phyloP scores from a whole-genome alignment of 2,113 vertebrate genomes.

The Spizaetus ornatus region DNA sequence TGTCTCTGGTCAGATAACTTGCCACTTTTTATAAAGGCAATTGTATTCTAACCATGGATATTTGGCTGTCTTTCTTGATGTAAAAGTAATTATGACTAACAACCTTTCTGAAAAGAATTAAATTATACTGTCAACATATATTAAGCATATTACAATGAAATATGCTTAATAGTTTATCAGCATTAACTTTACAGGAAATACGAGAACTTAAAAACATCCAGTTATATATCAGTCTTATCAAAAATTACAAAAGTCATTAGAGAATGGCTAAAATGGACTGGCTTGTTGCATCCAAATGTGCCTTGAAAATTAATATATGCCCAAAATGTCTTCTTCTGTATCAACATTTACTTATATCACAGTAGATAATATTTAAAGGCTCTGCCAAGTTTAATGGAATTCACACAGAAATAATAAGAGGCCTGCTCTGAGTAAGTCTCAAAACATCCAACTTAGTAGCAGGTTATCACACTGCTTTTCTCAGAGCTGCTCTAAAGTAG shows the following conservation, averaged over 20 bases:
- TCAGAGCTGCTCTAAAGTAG: no score
- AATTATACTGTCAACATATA: background rate
- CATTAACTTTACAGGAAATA: background rate
- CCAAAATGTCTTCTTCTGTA: no score
- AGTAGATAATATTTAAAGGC: no score
- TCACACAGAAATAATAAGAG: no score
- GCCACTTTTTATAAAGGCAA: background rate
- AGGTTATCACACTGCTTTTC: no score
- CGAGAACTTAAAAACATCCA: background rate
- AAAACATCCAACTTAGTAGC: no score
- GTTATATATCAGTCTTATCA: background rate
- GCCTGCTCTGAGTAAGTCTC: no score
- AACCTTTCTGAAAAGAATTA: background rate
- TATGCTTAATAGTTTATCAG: background rate
- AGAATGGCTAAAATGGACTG: no score
- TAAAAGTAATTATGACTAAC: background rate
- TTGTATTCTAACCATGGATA: background rate
- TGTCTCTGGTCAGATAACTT: background rate
- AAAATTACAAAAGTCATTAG: background rate
- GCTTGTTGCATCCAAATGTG: no score
- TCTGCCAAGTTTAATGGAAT: no score
- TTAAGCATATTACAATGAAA: background rate
- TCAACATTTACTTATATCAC: no score
- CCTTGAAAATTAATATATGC: no score
- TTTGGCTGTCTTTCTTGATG: background rate